A percentile compares a stretch with the other conserved stretches of the same genome.
Evolutionary conservation across 2,113 vertebrate species (phyloP).

Genomic region (Pongo abelii): DNA sequence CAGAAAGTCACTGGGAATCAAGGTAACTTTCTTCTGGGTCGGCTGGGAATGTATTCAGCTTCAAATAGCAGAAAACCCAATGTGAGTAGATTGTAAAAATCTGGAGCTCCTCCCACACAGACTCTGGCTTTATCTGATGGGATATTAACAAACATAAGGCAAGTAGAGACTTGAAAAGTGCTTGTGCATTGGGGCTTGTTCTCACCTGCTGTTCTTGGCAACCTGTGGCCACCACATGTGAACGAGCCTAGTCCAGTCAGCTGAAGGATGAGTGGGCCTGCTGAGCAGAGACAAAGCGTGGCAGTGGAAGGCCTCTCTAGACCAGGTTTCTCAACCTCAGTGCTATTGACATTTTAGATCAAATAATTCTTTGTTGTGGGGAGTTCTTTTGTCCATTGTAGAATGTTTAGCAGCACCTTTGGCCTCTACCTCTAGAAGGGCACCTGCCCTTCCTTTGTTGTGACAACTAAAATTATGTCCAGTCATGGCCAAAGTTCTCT

Average conservation of each 20-base stretch:
- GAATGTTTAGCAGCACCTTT: neutral
- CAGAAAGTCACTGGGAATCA: neutral
- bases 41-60: neutral
- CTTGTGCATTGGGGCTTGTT: neutral
- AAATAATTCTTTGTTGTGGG: neutral
- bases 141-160: neutral
- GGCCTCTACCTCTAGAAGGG: neutral
- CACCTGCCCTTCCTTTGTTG: no score
- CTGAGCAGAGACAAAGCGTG: neutral
- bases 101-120: neutral
- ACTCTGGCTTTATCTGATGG: neutral
- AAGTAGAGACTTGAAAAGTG: neutral
- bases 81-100: neutral
- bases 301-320: neutral
- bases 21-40: neutral
- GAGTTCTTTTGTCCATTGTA: neutral
- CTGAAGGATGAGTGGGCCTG: neutral
- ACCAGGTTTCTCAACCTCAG: neutral
- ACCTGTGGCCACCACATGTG: neutral
- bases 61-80: neutral
- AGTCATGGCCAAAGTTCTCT: neutral
- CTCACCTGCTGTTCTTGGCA: neutral
- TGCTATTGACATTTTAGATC: neutral
- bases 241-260: neutral
- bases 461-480: neutral